These are phyloP conservation scores for Chloromyia formosa DNA, from an alignment of 2,888 invertebrate genomes.

Conservation along the genomic window DNA sequence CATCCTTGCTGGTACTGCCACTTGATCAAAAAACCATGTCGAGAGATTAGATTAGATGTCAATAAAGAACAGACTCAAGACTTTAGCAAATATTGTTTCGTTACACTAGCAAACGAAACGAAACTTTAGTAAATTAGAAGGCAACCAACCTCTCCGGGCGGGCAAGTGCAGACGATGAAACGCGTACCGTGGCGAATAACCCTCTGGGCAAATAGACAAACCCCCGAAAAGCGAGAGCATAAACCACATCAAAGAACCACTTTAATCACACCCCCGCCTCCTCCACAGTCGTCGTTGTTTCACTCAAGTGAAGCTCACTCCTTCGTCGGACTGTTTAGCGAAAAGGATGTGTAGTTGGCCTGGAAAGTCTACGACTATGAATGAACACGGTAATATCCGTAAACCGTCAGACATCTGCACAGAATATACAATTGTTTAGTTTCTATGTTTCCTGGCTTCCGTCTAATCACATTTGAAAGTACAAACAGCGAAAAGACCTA, in stretches of 20 bases:
- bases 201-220: conserved; percentile 36
- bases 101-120: not conserved
- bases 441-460: conserved; percentile 2
- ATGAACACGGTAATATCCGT: not conserved
- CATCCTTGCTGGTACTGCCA: not conserved
- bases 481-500: conserved; percentile 14
- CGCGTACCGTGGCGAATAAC: not conserved
- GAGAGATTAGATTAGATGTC: conserved; percentile 37
- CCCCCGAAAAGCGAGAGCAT: conserved; percentile 18
- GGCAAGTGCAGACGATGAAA: not conserved
- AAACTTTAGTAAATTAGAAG: conserved; percentile 18
- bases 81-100: conserved; percentile 34
- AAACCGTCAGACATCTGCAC: conserved; percentile 9
- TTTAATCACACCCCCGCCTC: not conserved
- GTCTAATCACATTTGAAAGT: conserved; percentile 41
- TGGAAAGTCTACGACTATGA: not conserved
- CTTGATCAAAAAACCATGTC: conserved; percentile 8
- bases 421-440: conserved; percentile 35
- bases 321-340: not conserved
- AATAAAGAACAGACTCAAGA: conserved; percentile 34
- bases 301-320: not conserved
- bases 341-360: not conserved
- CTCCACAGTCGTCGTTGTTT: not conserved
- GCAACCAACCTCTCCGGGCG: conserved; percentile 5
- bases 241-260: conserved; percentile 31